Evolutionary conservation across 2,113 vertebrate species (phyloP).

Genomic region (Sinocyclocheilus anshuiensis): DNA sequence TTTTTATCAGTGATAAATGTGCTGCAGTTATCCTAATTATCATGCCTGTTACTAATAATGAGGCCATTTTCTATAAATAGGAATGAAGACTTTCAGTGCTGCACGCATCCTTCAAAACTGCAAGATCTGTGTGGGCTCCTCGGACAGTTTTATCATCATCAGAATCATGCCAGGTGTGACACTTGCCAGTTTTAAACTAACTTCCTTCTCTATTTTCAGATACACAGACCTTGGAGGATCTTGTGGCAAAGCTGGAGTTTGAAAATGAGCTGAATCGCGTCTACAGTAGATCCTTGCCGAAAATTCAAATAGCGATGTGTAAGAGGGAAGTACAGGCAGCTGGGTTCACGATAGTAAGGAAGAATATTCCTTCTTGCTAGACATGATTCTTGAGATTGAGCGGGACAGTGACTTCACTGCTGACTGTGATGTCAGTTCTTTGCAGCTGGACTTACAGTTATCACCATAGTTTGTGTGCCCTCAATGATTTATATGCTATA

Average conservation of each 20-base stretch:
- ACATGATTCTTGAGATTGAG: constrained; percentile 42
- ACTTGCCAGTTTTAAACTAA: neutral
- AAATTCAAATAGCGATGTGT: too few relatives aligned
- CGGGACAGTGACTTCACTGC: constrained; percentile 32
- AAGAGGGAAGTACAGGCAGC: neutral
- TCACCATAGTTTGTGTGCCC: neutral
- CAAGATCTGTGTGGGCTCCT: neutral
- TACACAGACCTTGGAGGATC: constrained; percentile 30
- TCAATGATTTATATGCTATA: neutral
- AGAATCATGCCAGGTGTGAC: neutral
- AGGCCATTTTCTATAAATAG: neutral
- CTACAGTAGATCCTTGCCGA: neutral
- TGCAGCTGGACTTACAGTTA: neutral
- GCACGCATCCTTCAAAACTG: too few relatives aligned
- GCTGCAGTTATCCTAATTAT: neutral
- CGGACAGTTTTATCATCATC: constrained; percentile 11
- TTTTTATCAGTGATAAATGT: neutral
- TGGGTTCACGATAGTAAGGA: neutral
- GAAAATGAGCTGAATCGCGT: constrained; percentile 47
- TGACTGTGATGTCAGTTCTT: neutral
- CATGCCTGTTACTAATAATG: neutral
- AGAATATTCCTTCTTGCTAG: constrained; percentile 1
- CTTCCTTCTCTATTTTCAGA: neutral
- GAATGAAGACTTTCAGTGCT: neutral
- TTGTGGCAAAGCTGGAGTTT: constrained; percentile 53